A percentile compares a stretch with the other conserved stretches of the same genome.
Conservation (phyloP, 2,113 vertebrate genomes). For the Pipra filicauda region DNA sequence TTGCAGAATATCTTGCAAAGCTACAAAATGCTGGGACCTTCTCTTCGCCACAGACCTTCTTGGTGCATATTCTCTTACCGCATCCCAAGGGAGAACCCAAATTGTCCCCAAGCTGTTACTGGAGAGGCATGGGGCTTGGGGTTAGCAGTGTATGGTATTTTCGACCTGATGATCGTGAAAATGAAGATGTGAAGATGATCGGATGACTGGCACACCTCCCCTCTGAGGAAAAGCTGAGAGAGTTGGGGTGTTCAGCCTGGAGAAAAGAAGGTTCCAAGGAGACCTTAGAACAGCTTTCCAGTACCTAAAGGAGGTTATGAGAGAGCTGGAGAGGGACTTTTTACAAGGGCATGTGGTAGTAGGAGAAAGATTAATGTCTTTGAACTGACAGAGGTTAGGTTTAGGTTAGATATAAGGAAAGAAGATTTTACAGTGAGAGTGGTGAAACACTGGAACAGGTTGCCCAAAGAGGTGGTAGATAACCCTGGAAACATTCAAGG, state of each 20-base stretch:
- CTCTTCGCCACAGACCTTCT: neutral
- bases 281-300: neutral
- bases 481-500: neutral
- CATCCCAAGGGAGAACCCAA: neutral
- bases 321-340: neutral
- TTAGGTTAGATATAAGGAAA: neutral
- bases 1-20: neutral
- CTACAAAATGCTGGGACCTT: neutral
- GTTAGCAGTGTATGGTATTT: neutral
- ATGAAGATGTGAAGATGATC: neutral
- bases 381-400: neutral
- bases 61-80: neutral
- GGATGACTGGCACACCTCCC: neutral
- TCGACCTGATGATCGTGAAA: neutral
- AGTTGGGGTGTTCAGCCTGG: neutral
- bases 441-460: neutral
- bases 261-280: neutral
- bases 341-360: neutral
- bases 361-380: neutral
- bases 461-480: neutral
- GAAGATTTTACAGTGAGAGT: neutral
- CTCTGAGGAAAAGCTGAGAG: neutral
- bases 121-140: neutral
- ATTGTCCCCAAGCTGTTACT: neutral
- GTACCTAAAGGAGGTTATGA: accelerated